Base-by-base conservation (phyloP, 2,797 vertebrate genomes). In the Tachyglossus aculeatus region DNA sequence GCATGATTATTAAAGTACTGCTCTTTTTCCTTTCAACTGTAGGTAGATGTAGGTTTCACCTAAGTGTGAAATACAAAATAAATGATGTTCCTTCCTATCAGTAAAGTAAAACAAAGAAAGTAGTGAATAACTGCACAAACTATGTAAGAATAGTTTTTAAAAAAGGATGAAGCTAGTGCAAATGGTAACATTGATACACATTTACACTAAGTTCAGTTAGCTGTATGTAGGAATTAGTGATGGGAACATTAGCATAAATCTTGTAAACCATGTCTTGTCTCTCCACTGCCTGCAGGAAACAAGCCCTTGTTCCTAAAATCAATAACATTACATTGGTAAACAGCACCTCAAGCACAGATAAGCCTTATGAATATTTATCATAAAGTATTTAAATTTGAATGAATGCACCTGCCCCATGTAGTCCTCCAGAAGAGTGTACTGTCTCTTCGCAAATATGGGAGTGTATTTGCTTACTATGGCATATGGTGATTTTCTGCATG, bases 391-490 rank as follows among this genome's bases (percentile, higher is more conserved):
- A 39, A 22, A 18, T 48, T 40, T 67, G 19, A 16, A 13, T 31
- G 74, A 47, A 39, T 40, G 40, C 63, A 4, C 27, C 14, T 73
- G 16, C 39, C 71, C 27, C 1, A 12, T 77, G 71, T 77, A 78
- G 88, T 87, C 84, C 88, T 90, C 70, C 76, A 80, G 86, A 86
- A 88, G 62, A n/a, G n/a, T n/a, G 58, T 90, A 79, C 90, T 89
- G 88, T 85, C 90, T 92, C 87, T 88, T 87, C 55, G 48, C 34
- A 54, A 4, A 8, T 1, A 0, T 43, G 31, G 43, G 50, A 61
- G 81, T 69, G 50, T 50, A 56, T 45, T 14, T 14, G 52, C 53
- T 36, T 33, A 19, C 71, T 24, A 36, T 1, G 14, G 68, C 54
- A 27, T 14, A 50, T 67, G 22, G 15, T 33, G 52, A 74, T 71